Evolutionary conservation across 2,888 invertebrate genomes (phyloP).

Genomic region (Drosophila aldrichi): DNA sequence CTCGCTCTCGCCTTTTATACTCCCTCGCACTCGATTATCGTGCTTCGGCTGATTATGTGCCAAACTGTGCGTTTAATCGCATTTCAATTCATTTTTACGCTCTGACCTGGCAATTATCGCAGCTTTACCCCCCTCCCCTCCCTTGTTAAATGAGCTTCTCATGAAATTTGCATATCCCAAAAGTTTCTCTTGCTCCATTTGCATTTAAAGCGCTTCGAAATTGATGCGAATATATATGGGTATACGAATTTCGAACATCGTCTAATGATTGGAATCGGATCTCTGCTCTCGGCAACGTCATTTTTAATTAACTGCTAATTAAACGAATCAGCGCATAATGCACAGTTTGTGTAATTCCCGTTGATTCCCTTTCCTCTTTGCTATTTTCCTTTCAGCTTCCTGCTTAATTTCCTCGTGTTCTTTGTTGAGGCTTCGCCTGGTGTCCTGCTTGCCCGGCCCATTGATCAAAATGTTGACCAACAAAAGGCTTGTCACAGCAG

Average conservation of each 20-base stretch:
- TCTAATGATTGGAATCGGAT: neutral
- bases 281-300: neutral
- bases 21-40: conserved; percentile 12
- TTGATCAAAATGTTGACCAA: conserved; percentile 61
- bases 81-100: conserved; percentile 39
- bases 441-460: conserved; percentile 18
- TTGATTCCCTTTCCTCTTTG: neutral
- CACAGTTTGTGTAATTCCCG: conserved; percentile 13
- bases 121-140: neutral
- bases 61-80: conserved; percentile 51
- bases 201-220: neutral
- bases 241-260: neutral
- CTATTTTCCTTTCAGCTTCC: neutral
- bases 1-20: neutral
- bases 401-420: conserved; percentile 31
- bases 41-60: conserved; percentile 43
- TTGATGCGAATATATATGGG: neutral
- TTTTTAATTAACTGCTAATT: conserved; percentile 31
- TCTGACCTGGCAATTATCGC: conserved; percentile 32
- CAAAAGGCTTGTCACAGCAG: conserved; percentile 54
- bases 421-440: conserved; percentile 21
- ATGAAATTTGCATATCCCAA: conserved; percentile 1
- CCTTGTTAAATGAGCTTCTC: neutral
- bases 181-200: neutral
- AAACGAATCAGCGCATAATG: conserved; percentile 26